A percentile compares a stretch with the other conserved stretches of the same genome.
phyloP scores from a whole-genome alignment of 1,140 invertebrate genomes.

The Zelostemma sp. region DNA sequence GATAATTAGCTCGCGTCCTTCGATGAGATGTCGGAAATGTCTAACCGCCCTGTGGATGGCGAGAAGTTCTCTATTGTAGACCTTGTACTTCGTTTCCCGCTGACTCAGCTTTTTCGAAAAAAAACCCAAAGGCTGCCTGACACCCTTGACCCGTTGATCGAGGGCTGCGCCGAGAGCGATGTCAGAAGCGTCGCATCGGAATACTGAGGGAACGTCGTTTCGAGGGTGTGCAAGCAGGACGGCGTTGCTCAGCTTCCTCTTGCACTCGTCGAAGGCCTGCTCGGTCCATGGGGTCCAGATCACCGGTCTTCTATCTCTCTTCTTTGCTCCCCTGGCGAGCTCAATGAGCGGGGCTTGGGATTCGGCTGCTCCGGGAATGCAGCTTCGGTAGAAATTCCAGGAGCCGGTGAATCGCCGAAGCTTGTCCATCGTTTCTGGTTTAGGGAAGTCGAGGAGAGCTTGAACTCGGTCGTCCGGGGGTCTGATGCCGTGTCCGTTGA shows the following conservation, averaged over 20 bases:
- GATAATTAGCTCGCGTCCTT: background rate
- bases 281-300: background rate
- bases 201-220: background rate
- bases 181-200: slow-evolving; percentile 4
- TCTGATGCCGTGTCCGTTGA: background rate
- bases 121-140: background rate
- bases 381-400: slow-evolving; percentile 31
- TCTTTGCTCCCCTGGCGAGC: background rate
- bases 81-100: slow-evolving; percentile 7
- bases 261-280: background rate
- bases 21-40: background rate
- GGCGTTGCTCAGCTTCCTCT: background rate
- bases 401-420: slow-evolving; percentile 28
- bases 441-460: background rate
- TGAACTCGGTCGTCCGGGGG: no score
- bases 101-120: background rate
- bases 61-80: no score
- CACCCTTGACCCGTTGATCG: background rate
- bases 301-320: slow-evolving; percentile 1
- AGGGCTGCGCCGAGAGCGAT: background rate
- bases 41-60: no score
- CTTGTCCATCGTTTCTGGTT: background rate
- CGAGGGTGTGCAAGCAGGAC: background rate
- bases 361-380: slow-evolving; percentile 12
- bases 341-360: background rate